Evolutionary conservation across 2,797 vertebrate genomes (phyloP).

Genomic region (Myotis daubentonii): DNA sequence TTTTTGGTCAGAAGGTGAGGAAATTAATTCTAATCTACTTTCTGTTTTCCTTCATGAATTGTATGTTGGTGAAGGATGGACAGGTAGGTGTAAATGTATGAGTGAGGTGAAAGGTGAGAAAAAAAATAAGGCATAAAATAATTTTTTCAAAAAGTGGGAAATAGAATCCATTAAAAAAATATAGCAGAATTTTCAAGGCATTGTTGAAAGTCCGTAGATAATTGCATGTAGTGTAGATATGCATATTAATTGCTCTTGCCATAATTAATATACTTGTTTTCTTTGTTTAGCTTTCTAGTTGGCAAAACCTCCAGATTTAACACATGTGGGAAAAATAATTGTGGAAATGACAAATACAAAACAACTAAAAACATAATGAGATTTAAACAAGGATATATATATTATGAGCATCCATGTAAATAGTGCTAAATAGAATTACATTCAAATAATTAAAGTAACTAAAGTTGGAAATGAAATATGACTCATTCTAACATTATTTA

Average conservation of each 20-base stretch:
- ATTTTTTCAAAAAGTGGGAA: not conserved
- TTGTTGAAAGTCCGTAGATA: conserved; percentile 14
- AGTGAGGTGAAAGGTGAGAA: not conserved
- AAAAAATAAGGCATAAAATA: not conserved
- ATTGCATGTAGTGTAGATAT: not conserved
- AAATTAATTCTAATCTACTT: not conserved
- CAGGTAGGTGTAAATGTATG: not conserved
- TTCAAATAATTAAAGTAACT: conserved; percentile 66
- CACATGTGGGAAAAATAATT: conserved; percentile 7
- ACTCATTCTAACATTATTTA: conserved; percentile 73
- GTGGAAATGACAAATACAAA: conserved; percentile 63
- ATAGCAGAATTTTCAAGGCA: not conserved
- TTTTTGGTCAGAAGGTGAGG: not conserved
- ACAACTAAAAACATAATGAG: conserved; percentile 68
- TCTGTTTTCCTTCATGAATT: not conserved
- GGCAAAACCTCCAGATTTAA: conserved; percentile 54
- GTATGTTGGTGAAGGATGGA: not conserved
- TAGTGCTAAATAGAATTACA: conserved; percentile 59
- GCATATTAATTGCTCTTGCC: conserved; percentile 36
- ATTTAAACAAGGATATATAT: conserved; percentile 43
- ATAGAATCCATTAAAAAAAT: not conserved
- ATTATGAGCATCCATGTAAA: conserved; percentile 56
- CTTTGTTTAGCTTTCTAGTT: conserved; percentile 60
- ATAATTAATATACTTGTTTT: conserved; percentile 48
- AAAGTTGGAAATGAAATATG: conserved; percentile 58